These are phyloP conservation scores for Catamblyrhynchus diadema DNA, from an alignment of 2,797 vertebrate genomes.

Conservation along the genomic window DNA sequence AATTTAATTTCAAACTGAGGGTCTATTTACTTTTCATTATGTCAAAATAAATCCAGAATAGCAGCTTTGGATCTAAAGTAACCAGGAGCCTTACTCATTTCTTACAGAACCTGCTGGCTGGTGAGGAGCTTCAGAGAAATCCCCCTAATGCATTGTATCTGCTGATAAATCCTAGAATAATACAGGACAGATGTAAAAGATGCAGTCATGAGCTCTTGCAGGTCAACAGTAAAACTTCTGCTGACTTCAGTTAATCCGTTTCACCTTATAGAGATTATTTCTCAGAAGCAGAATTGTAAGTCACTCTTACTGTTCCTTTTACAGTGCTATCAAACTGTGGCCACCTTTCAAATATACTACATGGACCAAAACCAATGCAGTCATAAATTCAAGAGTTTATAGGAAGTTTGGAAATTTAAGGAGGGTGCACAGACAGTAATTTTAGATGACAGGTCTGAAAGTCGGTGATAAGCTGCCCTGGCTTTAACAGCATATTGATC, in stretches of 20 bases:
- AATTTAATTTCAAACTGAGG: constrained; percentile 19
- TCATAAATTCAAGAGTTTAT: constrained; percentile 45
- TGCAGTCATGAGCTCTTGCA: background rate
- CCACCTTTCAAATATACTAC: background rate
- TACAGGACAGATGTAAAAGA: background rate
- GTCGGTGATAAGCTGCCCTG: constrained; percentile 11
- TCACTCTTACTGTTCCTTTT: background rate
- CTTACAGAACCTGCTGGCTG: background rate
- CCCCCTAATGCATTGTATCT: constrained; percentile 4
- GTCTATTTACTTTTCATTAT: background rate
- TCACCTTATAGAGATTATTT: background rate
- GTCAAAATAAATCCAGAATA: background rate
- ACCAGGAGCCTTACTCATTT: background rate
- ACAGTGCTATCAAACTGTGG: constrained; percentile 1
- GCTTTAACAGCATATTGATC: constrained; percentile 40
- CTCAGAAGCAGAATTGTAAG: constrained; percentile 3
- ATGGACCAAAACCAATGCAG: background rate
- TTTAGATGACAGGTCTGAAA: constrained; percentile 26
- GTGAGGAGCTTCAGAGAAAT: constrained; percentile 23
- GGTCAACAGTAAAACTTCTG: background rate
- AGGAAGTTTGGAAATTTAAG: constrained; percentile 40
- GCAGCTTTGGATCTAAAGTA: background rate
- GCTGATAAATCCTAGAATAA: constrained; percentile 31
- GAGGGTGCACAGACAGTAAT: background rate
- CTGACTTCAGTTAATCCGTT: constrained; percentile 7